Evolutionary conservation across 2,113 vertebrate genomes (phyloP), one percentile per base, ranked within the genome.

Genomic region (Pituophis catenifer): DNA sequence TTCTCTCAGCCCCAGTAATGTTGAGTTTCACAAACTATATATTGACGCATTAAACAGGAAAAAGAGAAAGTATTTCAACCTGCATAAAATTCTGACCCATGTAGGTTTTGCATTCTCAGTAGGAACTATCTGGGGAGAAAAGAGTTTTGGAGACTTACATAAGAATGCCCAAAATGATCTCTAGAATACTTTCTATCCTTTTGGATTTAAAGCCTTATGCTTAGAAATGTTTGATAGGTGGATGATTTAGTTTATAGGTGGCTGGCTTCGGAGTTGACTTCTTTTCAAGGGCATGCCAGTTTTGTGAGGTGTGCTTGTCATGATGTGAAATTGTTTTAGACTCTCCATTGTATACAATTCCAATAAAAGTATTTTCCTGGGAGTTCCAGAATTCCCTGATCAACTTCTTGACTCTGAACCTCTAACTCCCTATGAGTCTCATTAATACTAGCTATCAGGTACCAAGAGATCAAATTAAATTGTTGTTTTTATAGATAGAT

Each of bases 321-420:
- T n/a, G 86, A 10, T 75, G 7, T 52, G 87, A 92, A 70, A 38
- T 87, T 15, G 23, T 62, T 90, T 53, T 48, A 90, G 24, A 3
- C n/a, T 90, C 89, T 38, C 19, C 12, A 53, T n/a, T 65, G 38
- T 33, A 17, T 54, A 88, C 21, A 59, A 54, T 86, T 29, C 48
- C 11, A 90, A 93, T 59, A 90, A 89, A 59, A 89, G 8, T n/a
- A 90, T 86, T 93, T 86, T 90, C 13, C 54, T 48, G 58, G 54
- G 54, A 44, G 3, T 59, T 93, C 48, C 29, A 86, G 48, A 44
- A 93, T 65, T 93, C 55, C 75, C n/a, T 11, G 44, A 29, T 8
- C 19, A 90, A 1, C 11, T 11, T 59, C 55, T 62, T 86, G 6
- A n/a, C 44, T 26, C 54, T 38, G 6, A 53, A 38, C 50, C 55